These are phyloP conservation scores for Suncus etruscus DNA, from an alignment of 2,113 vertebrate genomes.

Conservation along the genomic window DNA sequence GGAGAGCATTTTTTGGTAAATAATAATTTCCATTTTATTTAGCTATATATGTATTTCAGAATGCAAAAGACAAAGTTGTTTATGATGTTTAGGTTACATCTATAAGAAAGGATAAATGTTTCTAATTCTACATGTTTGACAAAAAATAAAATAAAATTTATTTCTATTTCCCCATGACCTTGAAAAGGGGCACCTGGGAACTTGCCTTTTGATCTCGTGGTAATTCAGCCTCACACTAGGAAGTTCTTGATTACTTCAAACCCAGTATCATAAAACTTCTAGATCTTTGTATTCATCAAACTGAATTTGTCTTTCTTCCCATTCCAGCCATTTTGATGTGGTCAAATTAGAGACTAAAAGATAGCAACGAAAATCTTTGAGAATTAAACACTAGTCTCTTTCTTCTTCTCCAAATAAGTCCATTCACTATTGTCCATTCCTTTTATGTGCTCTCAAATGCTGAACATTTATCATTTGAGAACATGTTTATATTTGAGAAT, in stretches of 20 bases:
- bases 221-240: background rate
- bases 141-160: constrained; percentile 40
- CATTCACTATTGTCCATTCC: constrained; percentile 44
- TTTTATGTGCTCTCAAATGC: background rate
- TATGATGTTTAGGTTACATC: background rate
- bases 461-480: constrained; percentile 42
- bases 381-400: constrained; percentile 50
- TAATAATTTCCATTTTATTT: background rate
- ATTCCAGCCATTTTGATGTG: constrained; percentile 67
- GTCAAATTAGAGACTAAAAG: constrained; percentile 64
- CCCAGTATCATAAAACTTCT: constrained; percentile 26
- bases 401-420: constrained; percentile 27
- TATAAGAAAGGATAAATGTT: constrained; percentile 36
- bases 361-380: constrained; percentile 41
- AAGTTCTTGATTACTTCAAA: constrained; percentile 34
- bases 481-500: constrained; percentile 50
- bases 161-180: background rate
- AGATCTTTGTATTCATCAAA: constrained; percentile 46
- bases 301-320: constrained; percentile 65
- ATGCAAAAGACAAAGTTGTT: background rate
- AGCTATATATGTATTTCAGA: background rate
- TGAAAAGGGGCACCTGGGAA: constrained; percentile 25
- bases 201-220: background rate
- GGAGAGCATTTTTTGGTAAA: constrained; percentile 38
- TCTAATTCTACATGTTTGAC: background rate